These are phyloP conservation scores for Drosophila falleni DNA, from an alignment of 2,888 invertebrate genomes.

Conservation along the genomic window DNA sequence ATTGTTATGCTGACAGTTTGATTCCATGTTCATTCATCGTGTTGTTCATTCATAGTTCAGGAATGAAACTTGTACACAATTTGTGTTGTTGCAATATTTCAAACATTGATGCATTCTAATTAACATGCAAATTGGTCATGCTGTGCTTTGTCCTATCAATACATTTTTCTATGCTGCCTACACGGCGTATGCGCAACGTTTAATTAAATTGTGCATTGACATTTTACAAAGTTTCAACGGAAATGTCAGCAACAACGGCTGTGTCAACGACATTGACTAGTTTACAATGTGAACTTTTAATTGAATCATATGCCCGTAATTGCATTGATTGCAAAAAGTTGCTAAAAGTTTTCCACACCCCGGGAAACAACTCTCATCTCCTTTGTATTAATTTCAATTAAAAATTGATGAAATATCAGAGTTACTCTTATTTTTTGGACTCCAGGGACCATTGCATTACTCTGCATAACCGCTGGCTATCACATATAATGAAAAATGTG, in stretches of 20 bases:
- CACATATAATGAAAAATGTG: not conserved
- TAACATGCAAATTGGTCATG: constrained; percentile 53
- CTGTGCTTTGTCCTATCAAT: constrained; percentile 15
- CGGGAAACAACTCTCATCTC: not conserved
- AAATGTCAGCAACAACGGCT: constrained; percentile 3
- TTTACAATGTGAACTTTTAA: constrained; percentile 67
- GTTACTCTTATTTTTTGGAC: constrained; percentile 10
- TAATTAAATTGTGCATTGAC: constrained; percentile 71
- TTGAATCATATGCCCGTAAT: constrained; percentile 61
- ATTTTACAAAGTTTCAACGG: constrained; percentile 20
- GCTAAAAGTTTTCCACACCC: constrained; percentile 38
- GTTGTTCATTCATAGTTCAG: not conserved
- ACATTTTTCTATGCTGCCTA: constrained; percentile 21
- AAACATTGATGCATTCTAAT: constrained; percentile 55
- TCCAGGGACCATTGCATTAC: constrained; percentile 3
- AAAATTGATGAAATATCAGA: constrained; percentile 38
- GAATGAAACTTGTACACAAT: constrained; percentile 3
- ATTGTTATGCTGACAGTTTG: constrained; percentile 15
- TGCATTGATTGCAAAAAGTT: constrained; percentile 50
- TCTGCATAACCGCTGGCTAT: not conserved
- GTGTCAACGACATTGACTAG: constrained; percentile 12
- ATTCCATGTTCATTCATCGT: not conserved
- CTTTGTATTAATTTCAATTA: constrained; percentile 21
- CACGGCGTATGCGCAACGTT: constrained; percentile 55
- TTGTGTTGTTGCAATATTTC: constrained; percentile 30